Base-by-base conservation (phyloP, 1,140 invertebrate species). In the Drosophila rufa region DNA sequence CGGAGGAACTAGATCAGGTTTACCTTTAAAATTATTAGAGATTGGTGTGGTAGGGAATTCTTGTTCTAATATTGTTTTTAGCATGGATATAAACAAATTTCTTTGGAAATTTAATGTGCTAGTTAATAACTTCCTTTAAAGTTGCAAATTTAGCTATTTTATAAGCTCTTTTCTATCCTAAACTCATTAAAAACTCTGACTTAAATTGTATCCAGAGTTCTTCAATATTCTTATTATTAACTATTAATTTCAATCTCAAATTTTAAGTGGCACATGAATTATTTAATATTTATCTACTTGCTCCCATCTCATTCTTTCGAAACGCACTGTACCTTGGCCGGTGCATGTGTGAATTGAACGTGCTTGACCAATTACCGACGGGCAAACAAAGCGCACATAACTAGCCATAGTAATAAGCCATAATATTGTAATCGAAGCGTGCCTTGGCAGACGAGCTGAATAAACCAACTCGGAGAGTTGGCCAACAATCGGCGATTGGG, bases 341-440 rank as follows among this genome's bases (percentile, higher is more conserved):
- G 60, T 57, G 45, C 19, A 60, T 64, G 55, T 80, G 82, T 85
- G 65, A 73, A 85, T 85, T 84, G 83, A 87, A 80, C 83, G 83
- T 86, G 83, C 70, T 48, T 65, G 57, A 61, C 67, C 83, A 87
- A 87, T 86, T 82, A 79, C 66, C 64, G 68, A 36, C 51, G 73
- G 64, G 33, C 51, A 61, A 64, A 79, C 69, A 74, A 70, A 60
- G 65, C 46, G 55, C 57, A 50, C 43, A 66, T 57, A 60, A 67
- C 56, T 55, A 70, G 65, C 56, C 62, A 69, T 45, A n/a, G 33
- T 58, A 70, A 71, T 73, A 71, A 71, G 69, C 67, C 67, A 73
- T 59, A 73, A 71, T 73, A 73, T 73, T 71, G 70, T 71, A 71
- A 43, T 73, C 67, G 56, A 74, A 82, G 80, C 80, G 80, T 79